A percentile compares a stretch with the other conserved stretches of the same genome.
Evolutionary conservation across 2,888 invertebrate genomes (phyloP).

Genomic region (Sphaerophoria rueppellii): DNA sequence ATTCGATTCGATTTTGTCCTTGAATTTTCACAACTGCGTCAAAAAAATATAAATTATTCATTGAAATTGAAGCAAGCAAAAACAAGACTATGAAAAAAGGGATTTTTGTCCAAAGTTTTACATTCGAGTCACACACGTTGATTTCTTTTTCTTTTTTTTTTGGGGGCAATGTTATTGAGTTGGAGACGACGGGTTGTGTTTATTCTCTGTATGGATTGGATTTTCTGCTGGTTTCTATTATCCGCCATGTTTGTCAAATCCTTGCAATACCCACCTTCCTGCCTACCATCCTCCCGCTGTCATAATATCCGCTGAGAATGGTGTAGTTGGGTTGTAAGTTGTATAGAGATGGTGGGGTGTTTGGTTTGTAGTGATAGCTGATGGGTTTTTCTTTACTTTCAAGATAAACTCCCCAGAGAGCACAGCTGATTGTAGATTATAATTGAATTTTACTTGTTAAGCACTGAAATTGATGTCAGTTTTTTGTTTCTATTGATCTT

Average conservation of each 20-base stretch:
- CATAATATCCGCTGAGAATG: not conserved
- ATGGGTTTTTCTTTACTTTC: conserved; percentile 17
- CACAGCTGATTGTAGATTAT: conserved; percentile 30
- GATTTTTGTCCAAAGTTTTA: not conserved
- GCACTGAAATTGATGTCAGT: not conserved
- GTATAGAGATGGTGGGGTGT: not conserved
- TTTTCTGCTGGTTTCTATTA: conserved; percentile 9
- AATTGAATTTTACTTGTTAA: conserved; percentile 5
- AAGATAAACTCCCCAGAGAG: not conserved
- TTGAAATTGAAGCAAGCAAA: conserved; percentile 3
- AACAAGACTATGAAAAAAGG: not conserved
- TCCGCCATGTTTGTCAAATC: conserved; percentile 50
- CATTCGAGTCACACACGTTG: conserved; percentile 5
- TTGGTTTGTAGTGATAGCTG: not conserved
- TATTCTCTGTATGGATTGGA: conserved; percentile 18
- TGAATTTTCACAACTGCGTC: conserved; percentile 41
- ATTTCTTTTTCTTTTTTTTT: not conserved
- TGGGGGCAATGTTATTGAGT: not conserved
- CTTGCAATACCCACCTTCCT: conserved; percentile 11
- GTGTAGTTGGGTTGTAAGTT: not conserved
- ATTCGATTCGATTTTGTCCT: conserved; percentile 30
- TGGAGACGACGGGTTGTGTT: not conserved
- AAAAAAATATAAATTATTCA: conserved; percentile 35
- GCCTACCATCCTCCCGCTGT: too few relatives aligned
- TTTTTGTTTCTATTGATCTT: too few relatives aligned